phyloP scores from a whole-genome alignment of 2,113 vertebrate genomes.

The Irena cyanogastra region DNA sequence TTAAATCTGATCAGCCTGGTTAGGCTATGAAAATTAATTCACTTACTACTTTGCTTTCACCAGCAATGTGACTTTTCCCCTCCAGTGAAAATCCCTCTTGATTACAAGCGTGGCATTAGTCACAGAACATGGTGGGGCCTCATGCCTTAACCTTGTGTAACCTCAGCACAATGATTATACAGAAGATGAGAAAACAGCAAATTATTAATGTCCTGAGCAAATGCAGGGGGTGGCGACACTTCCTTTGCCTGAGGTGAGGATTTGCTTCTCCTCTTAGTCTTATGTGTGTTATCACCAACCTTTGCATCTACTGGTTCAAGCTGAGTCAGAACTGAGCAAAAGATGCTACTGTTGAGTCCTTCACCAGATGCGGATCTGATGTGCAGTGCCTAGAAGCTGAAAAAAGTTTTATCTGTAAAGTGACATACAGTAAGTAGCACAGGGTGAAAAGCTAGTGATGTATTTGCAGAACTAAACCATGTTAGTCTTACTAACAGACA shows the following conservation, averaged over 20 bases:
- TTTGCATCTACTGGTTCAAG: not conserved
- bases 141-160: not conserved
- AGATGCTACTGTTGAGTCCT: not conserved
- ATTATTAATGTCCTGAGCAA: not conserved
- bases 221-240: rapidly evolving
- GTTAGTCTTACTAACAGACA: not conserved
- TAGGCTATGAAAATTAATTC: not conserved
- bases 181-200: not conserved
- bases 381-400: not conserved
- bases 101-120: not conserved
- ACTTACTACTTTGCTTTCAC: not conserved
- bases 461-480: not conserved
- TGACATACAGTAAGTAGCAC: not conserved
- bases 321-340: not conserved
- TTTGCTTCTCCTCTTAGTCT: not conserved
- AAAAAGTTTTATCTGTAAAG: not conserved
- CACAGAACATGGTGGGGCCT: not conserved
- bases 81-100: not conserved
- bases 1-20: not conserved
- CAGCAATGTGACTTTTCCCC: not conserved
- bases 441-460: not conserved
- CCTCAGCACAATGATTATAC: not conserved
- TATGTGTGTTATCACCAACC: not conserved
- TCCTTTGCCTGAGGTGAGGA: not conserved
- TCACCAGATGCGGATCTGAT: not conserved